Percentiles rank a stretch among this genome's conserved stretches.
Conservation (phyloP, 1,140 invertebrate genomes). For the Macrobrachium rosenbergii region DNA sequence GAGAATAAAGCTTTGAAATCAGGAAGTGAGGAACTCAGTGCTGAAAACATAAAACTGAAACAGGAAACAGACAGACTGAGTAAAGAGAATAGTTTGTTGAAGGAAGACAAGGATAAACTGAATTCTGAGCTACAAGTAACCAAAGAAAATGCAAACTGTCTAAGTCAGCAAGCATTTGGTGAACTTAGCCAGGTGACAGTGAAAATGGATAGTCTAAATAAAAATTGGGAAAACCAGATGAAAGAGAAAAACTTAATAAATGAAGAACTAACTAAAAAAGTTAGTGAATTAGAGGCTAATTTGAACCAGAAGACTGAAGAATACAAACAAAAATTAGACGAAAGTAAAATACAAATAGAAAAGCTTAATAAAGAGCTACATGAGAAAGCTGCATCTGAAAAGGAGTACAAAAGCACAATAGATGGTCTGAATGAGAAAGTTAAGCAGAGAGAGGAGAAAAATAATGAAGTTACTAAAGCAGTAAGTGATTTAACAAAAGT, state of each 20-base stretch:
- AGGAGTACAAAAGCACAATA: not conserved
- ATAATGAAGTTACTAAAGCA: not conserved
- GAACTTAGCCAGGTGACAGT: constrained; percentile 25
- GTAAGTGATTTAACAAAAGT: constrained; percentile 16
- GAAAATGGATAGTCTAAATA: constrained; percentile 47
- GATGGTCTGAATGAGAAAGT: not conserved
- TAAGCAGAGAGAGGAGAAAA: constrained; percentile 8
- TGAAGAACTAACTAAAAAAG: constrained; percentile 39
- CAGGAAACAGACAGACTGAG: constrained; percentile 37
- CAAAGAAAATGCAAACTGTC: constrained; percentile 7
- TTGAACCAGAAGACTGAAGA: constrained; percentile 29
- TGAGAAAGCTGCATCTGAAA: constrained; percentile 11
- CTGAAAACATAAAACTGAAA: constrained; percentile 23
- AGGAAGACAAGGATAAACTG: constrained; percentile 35
- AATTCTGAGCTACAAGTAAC: constrained; percentile 20
- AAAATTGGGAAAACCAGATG: constrained; percentile 41
- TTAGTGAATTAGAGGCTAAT: constrained; percentile 26
- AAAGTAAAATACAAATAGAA: constrained; percentile 18
- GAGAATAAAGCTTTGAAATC: constrained; percentile 24
- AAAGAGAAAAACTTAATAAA: constrained; percentile 40
- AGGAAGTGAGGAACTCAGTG: constrained; percentile 37
- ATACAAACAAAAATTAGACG: constrained; percentile 28
- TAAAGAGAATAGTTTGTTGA: constrained; percentile 32
- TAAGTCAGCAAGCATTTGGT: constrained; percentile 19
- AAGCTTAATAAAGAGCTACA: constrained; percentile 18